Evolutionary conservation across 2,888 invertebrate species (phyloP).

Genomic region (Anticlea derivata): DNA sequence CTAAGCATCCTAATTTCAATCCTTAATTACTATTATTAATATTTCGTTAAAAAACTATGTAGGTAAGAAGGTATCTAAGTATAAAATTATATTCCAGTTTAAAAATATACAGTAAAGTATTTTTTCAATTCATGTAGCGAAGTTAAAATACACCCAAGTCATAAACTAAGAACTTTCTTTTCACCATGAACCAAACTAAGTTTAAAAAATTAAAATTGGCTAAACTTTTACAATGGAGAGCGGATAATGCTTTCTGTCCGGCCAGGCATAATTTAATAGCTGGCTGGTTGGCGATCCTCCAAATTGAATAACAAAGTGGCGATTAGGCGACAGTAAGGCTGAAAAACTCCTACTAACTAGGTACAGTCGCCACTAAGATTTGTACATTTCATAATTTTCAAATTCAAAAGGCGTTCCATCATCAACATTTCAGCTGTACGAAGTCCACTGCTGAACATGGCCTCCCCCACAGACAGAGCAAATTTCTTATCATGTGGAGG

Average conservation of each 20-base stretch:
- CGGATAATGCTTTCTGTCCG: constrained; percentile 38
- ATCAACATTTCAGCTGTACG: no score
- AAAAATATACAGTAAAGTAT: not conserved
- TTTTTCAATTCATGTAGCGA: constrained; percentile 2
- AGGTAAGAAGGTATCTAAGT: no score
- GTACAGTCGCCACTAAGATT: no score
- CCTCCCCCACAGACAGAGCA: no score
- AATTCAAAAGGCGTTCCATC: no score
- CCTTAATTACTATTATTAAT: no score
- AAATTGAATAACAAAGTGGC: constrained; percentile 73
- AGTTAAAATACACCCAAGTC: constrained; percentile 7
- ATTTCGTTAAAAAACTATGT: no score
- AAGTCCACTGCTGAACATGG: no score
- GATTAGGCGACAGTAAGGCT: constrained; percentile 59
- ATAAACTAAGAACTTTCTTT: constrained; percentile 24
- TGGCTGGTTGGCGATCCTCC: constrained; percentile 58
- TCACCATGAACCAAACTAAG: constrained; percentile 25
- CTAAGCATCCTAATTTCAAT: no score
- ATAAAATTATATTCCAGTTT: not conserved
- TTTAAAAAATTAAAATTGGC: constrained; percentile 29
- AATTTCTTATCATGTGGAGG: no score
- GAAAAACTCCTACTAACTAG: constrained; percentile 31
- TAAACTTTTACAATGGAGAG: constrained; percentile 38
- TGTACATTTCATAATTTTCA: no score
- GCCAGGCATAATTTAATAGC: constrained; percentile 57